Evolutionary conservation across 2,113 vertebrate genomes (phyloP), one percentile per base, ranked within the genome.

Genomic region (Euleptes europaea): DNA sequence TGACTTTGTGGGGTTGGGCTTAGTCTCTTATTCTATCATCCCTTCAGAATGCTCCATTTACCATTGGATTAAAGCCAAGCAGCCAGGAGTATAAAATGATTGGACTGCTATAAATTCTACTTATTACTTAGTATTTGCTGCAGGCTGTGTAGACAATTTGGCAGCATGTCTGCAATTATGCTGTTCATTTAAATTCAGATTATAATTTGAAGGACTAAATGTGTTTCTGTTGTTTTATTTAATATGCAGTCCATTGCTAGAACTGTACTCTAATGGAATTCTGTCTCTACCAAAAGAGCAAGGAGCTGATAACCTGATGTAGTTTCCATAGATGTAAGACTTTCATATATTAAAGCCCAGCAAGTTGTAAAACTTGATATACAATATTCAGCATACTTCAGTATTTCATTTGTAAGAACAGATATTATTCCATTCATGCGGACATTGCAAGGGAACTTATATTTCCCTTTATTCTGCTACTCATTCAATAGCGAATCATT

Each of bases 21-120:
- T 75, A 83, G 65, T 75, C 40, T 83, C 57, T 38, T 35, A 63
- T 23, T 63, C 60, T 63, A 26, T 63, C 8, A 63, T 9, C 75
- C 23, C 42, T 76, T 84, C 33, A 57, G 31, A 40, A 63, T 60
- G 17, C 70, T 73, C 38, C 63, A 54, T 49, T 21, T 75, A 35
- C 74, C 81, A 83, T 33, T 83, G 81, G 81, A 74, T 65, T 83
- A 83, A 83, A 83, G 81, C 54, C 82, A 84, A 63, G 54, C 65
- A 40, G 49, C 38, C 3, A 19, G 4, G 19, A 83, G 57, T 75
- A 66, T 66, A 75, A 84, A 75, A 84, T 84, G 72, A 75, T 83
- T 83, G 73, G 71, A 31, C 49, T 49, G 40, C 57, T 75, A 74
- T 66, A 84, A 75, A 84, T 84, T 84, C 72, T 70, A 65, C 54